Evolutionary conservation across 1,140 invertebrate species (phyloP).

Genomic region (Magallana ariakensis): DNA sequence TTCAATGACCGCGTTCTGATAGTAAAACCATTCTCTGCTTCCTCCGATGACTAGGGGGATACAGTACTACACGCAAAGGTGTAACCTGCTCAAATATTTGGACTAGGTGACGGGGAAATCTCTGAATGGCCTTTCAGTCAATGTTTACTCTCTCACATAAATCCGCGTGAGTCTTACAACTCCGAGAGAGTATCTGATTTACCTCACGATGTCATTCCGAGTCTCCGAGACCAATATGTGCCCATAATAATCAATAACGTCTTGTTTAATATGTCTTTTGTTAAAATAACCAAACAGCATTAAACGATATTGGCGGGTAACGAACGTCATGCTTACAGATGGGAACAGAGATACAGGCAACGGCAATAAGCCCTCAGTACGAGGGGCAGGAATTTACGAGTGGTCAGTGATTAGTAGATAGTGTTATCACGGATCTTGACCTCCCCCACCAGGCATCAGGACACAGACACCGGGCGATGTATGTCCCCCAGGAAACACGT

Average conservation of each 20-base stretch:
- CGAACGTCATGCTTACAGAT: too few species aligned
- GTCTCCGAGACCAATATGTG: too few species aligned
- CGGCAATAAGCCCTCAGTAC: too few species aligned
- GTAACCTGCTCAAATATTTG: neutral
- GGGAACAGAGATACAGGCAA: too few species aligned
- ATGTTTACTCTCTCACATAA: neutral
- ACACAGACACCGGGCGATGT: neutral
- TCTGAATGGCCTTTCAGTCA: neutral
- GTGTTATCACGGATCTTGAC: neutral
- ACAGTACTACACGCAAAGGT: constrained; percentile 9
- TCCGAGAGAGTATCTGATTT: too few species aligned
- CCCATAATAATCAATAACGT: too few species aligned
- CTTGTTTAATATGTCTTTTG: too few species aligned
- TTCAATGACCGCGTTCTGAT: neutral
- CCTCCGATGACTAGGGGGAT: neutral
- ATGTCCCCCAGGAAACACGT: neutral
- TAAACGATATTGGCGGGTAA: too few species aligned
- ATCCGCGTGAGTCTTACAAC: too few species aligned
- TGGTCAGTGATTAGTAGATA: neutral
- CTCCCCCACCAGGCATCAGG: neutral
- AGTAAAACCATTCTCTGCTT: neutral
- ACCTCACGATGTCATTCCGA: too few species aligned
- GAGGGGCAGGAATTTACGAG: neutral
- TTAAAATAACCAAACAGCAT: too few species aligned
- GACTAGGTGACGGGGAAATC: constrained; percentile 2